Conservation (phyloP, 1,140 invertebrate genomes). For the Hormaphis cornu region DNA sequence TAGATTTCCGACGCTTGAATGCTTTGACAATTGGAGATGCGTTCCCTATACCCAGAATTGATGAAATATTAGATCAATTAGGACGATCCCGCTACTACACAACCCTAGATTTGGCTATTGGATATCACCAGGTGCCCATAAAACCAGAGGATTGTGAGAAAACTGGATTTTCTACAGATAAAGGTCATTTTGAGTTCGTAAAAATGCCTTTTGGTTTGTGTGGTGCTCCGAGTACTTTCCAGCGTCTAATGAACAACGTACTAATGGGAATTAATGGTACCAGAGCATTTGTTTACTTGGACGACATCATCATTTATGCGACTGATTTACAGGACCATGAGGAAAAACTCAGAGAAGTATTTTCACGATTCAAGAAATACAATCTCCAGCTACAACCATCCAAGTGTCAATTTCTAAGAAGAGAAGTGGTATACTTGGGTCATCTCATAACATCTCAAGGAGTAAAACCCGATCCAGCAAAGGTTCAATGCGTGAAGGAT, state of each 20-base stretch:
- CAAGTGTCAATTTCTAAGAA: slow-evolving; percentile 38
- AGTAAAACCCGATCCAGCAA: slow-evolving; percentile 39
- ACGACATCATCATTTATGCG: slow-evolving; percentile 33
- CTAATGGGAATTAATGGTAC: slow-evolving; percentile 34
- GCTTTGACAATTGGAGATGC: slow-evolving; percentile 39
- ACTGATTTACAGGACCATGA: slow-evolving; percentile 27
- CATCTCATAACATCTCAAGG: slow-evolving; percentile 40
- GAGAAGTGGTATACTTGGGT: slow-evolving; percentile 40
- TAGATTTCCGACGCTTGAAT: slow-evolving; percentile 42
- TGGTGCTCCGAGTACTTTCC: slow-evolving; percentile 44
- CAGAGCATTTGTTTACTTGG: slow-evolving; percentile 34
- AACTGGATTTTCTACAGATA: slow-evolving; percentile 44
- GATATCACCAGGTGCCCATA: slow-evolving; percentile 47
- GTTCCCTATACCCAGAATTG: slow-evolving; percentile 49
- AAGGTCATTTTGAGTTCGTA: slow-evolving; percentile 42
- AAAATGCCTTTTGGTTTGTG: slow-evolving; percentile 44
- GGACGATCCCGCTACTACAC: slow-evolving; percentile 42
- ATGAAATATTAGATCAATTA: slow-evolving; percentile 44
- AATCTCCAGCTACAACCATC: slow-evolving; percentile 37
- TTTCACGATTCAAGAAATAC: slow-evolving; percentile 34
- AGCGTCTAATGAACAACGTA: slow-evolving; percentile 42
- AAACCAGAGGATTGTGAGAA: slow-evolving; percentile 41
- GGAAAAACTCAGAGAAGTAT: slow-evolving; percentile 35
- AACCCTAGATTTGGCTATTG: slow-evolving; percentile 45
- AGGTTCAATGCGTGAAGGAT: slow-evolving; percentile 40